These are phyloP conservation scores for Halcyon malimbica DNA, from an alignment of 2,113 vertebrate genomes.

Conservation along the genomic window DNA sequence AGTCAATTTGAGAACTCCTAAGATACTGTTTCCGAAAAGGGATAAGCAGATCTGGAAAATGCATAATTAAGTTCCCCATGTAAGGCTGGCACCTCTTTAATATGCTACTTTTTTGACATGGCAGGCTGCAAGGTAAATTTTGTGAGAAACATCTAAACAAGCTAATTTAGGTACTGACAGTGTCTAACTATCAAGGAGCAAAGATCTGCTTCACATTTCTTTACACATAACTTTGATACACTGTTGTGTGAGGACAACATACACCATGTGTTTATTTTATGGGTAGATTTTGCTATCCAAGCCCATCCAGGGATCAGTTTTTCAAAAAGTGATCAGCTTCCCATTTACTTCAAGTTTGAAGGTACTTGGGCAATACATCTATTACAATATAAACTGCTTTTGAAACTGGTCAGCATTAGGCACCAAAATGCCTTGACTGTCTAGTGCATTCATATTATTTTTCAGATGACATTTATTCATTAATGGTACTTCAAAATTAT, in stretches of 20 bases:
- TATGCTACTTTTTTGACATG: background rate
- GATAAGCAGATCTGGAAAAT: background rate
- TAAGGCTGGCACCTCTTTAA: background rate
- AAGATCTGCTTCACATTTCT: background rate
- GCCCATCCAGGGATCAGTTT: background rate
- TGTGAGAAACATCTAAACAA: background rate
- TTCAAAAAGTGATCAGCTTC: background rate
- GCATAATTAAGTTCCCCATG: background rate
- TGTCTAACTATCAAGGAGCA: background rate
- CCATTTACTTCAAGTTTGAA: background rate
- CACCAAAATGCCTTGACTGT: background rate
- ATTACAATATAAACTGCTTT: background rate
- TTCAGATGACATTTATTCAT: background rate
- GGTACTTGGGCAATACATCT: background rate
- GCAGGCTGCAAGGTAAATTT: background rate
- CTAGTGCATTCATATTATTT: background rate
- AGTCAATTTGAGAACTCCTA: background rate
- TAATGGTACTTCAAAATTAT: background rate
- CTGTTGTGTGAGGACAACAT: background rate
- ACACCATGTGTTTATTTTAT: background rate
- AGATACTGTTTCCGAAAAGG: background rate
- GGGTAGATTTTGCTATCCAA: background rate
- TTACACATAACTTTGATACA: background rate
- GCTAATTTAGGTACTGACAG: background rate
- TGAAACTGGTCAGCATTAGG: background rate